Conservation (phyloP, 1,140 invertebrate genomes). For the Ips nitidus region DNA sequence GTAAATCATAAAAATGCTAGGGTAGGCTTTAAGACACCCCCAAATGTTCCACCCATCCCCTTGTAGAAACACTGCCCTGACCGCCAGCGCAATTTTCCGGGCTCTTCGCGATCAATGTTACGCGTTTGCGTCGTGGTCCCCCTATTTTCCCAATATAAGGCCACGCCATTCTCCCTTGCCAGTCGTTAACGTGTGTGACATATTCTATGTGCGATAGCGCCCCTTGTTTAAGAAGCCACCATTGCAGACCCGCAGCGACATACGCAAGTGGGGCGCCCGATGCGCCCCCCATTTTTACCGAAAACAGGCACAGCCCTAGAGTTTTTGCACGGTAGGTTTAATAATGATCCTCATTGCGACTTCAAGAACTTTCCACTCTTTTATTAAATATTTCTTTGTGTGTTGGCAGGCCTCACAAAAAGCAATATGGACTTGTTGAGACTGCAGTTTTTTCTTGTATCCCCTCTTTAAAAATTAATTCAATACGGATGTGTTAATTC, state of each 20-base stretch:
- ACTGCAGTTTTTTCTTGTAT: no score
- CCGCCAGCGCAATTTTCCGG: slow-evolving; percentile 15
- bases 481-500: no score
- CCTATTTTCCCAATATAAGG: neutral
- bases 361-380: neutral
- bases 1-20: no score
- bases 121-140: slow-evolving; percentile 20
- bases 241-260: slow-evolving; percentile 34
- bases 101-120: slow-evolving; percentile 14
- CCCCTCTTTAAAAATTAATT: no score
- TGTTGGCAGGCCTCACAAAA: neutral
- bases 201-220: slow-evolving; percentile 26
- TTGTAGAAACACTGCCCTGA: no score
- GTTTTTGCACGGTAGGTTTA: slow-evolving; percentile 30
- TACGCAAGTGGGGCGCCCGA: slow-evolving; percentile 31
- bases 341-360: neutral
- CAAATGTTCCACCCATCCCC: no score
- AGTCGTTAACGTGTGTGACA: slow-evolving; percentile 18
- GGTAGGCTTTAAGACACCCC: no score
- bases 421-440: no score
- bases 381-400: slow-evolving; percentile 3
- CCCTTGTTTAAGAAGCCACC: slow-evolving; percentile 22
- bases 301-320: slow-evolving; percentile 22
- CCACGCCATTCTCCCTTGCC: slow-evolving; percentile 15
- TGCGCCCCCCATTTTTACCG: slow-evolving; percentile 30